Percentiles rank a stretch among this genome's conserved stretches.
phyloP scores from a whole-genome alignment of 1,140 invertebrate genomes.

The Zaprionus camerounensis region DNA sequence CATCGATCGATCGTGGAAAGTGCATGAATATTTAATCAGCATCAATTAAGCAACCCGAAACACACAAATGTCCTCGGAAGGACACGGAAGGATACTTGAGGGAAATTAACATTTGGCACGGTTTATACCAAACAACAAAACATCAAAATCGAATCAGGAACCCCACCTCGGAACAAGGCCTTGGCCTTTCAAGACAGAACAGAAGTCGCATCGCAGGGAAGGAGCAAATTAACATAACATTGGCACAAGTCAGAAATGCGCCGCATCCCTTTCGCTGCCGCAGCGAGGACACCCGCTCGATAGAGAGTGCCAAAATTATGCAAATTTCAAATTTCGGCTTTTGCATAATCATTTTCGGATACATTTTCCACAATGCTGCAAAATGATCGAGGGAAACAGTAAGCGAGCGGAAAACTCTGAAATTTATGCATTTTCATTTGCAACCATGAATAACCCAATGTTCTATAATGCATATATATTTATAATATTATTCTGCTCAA shows the following conservation, averaged over 20 bases:
- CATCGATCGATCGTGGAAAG: constrained; percentile 48
- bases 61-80: constrained; percentile 29
- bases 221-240: constrained; percentile 75
- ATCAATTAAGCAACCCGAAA: constrained; percentile 63
- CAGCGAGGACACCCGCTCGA: constrained; percentile 51
- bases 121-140: constrained; percentile 75
- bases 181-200: constrained; percentile 22
- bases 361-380: constrained; percentile 41
- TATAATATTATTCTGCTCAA: constrained; percentile 27
- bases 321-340: constrained; percentile 55
- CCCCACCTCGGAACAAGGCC: constrained; percentile 20
- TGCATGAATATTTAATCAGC: constrained; percentile 71
- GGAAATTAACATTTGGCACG: constrained; percentile 79
- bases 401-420: constrained; percentile 32
- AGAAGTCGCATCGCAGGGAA: constrained; percentile 21
- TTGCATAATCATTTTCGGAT: constrained; percentile 65
- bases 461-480: constrained; percentile 41
- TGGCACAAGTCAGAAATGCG: constrained; percentile 78
- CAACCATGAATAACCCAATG: constrained; percentile 40
- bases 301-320: constrained; percentile 79
- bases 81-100: constrained; percentile 55
- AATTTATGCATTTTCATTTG: constrained; percentile 67
- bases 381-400: constrained; percentile 38
- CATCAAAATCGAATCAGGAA: constrained; percentile 71
- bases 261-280: constrained; percentile 32